Evolutionary conservation across 2,113 vertebrate species (phyloP), one percentile per base, ranked within the genome.

Genomic region (Gambusia affinis): DNA sequence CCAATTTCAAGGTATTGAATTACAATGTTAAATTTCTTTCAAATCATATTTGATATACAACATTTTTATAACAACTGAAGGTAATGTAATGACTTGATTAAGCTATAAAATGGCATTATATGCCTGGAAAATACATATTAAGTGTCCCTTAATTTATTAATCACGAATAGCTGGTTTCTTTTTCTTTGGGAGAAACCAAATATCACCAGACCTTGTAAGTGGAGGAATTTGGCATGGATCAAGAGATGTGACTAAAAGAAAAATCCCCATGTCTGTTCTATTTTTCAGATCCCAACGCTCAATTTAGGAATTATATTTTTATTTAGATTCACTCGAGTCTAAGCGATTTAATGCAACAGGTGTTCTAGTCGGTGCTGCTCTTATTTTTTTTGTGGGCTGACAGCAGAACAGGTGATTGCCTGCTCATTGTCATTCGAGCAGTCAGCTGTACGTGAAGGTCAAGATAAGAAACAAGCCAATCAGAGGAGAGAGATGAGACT

Each of bases 401-500:
- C 77, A 74, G 73, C 60, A 29, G 51, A 63, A 73, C 82, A 88
- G 88, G 86, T 90, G 88, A 87, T 77, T 70, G 65, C 87, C 62
- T 69, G 67, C 87, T 90, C 87, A 86, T 91, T 90, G 89, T 85
- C 79, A 85, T 91, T 84, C 84, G 1, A 57, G 72, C 76, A 78
- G 86, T 79, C 83, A 77, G 82, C 75, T 8, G n/a, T 69, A 76
- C 80, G 80, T 92, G 92, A 92, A 91, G 88, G 90, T 93, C 92
- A 90, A 83, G 78, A 80, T 82, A 86, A 86, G 67, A 69, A 91
- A 86, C 82, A 82, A 89, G 81, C 92, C 91, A 92, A 92, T 92
- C 89, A 89, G 79, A 88, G 78, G 60, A 60, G 65, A 81, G 86
- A 80, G 80, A 84, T 88, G 85, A 89, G 84, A 86, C 64, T 14